Evolutionary conservation across 2,113 vertebrate species (phyloP), one percentile per base, ranked within the genome.

Genomic region (Scalopus aquaticus): DNA sequence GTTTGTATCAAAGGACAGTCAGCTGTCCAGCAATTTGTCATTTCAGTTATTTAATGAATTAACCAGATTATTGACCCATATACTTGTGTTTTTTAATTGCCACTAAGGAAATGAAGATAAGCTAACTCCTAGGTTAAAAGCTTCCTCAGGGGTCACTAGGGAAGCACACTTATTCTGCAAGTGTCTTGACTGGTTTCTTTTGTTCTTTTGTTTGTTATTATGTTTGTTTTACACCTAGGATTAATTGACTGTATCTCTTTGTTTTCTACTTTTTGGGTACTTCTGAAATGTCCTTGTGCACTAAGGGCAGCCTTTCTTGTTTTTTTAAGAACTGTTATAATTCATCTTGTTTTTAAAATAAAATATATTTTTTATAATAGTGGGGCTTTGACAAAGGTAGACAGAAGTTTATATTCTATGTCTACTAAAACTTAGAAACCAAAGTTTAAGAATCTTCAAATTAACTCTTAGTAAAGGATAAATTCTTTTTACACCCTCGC

Each of bases 241-340:
- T 77, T 85, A 85, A 28, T 93, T 65, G 28, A 7, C n/a, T 82
- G 67, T 79, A 60, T 88, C n/a, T 81, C 54, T 82, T 87, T 96
- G 42, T 79, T 83, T 65, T 64, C 37, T 60, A 10, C 54, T 9
- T 84, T 81, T 64, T 17, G 84, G 28, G 13, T 20, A 76, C 42
- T 82, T 92, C 44, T 90, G n/a, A 81, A 80, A 86, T 85, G 35
- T 85, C 69, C 65, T 91, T 9, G 20, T 92, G 37, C 17, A 69
- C 22, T 95, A 42, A 72, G 89, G 54, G 12, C 44, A 85, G 30
- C 3, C 49, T 93, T 91, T 88, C 46, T 62, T 96, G 37, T 73
- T 46, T 87, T 44, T 76, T 74, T 88, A 51, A 88, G 77, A 82
- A 32, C 24, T 39, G 2, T 88, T 79, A 54, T 32, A 9, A 19